phyloP scores from a whole-genome alignment of 2,888 invertebrate species.

The Sussaba pulchella region DNA sequence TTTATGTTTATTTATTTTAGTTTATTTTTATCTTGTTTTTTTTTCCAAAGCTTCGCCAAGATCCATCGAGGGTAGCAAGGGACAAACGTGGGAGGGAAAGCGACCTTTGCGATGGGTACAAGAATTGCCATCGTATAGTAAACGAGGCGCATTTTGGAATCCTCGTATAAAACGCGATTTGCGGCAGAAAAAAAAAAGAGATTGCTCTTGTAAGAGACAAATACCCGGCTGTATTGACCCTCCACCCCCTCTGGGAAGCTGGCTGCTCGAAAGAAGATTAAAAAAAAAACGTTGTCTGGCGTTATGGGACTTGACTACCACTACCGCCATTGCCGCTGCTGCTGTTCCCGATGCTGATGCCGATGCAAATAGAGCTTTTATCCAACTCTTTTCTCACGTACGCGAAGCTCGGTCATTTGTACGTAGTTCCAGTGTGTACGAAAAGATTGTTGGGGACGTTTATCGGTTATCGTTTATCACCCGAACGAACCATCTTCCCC shows the following conservation, averaged over 20 bases:
- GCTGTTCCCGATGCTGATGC: not conserved
- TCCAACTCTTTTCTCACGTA: slow-evolving; percentile 12
- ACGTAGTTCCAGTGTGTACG: slow-evolving; percentile 26
- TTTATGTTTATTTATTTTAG: too few species aligned
- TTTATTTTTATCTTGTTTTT: too few species aligned
- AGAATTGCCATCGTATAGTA: slow-evolving; percentile 47
- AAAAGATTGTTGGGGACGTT: slow-evolving; percentile 55
- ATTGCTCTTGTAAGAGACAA: slow-evolving; percentile 43
- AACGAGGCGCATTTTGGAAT: slow-evolving; percentile 46
- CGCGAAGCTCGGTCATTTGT: slow-evolving; percentile 56
- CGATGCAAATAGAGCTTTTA: not conserved
- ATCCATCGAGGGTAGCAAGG: slow-evolving; percentile 26
- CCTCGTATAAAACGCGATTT: slow-evolving; percentile 52
- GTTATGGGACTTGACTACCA: slow-evolving; percentile 41
- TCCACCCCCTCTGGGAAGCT: not conserved
- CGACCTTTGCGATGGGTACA: slow-evolving; percentile 1
- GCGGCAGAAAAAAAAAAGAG: slow-evolving; percentile 55
- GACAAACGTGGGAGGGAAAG: not conserved
- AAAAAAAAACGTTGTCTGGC: slow-evolving; percentile 46
- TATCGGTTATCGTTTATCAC: slow-evolving; percentile 64
- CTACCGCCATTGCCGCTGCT: not conserved
- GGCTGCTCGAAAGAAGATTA: slow-evolving; percentile 11
- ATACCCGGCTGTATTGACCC: slow-evolving; percentile 28
- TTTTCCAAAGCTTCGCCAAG: too few species aligned
- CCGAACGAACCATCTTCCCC: slow-evolving; percentile 30